Base-by-base conservation (phyloP, 2,888 invertebrate species). In the Plutella xylostella region DNA sequence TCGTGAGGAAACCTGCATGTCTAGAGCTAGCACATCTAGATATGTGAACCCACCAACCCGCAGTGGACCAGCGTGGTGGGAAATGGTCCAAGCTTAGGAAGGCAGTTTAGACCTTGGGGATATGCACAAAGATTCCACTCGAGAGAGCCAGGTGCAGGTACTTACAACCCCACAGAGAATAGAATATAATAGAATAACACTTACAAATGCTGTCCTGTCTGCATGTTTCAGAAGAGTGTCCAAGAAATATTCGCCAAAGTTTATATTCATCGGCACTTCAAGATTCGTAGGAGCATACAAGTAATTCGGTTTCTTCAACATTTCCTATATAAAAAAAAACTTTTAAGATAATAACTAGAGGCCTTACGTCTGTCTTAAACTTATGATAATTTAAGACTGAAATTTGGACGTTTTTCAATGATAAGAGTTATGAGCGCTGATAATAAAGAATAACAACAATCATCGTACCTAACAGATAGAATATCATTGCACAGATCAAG, bases 301-400 rank as follows among this genome's bases (percentile, higher is more conserved):
- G 45, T 76, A 65, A 1, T 69, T 61, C 0, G 66, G 65, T 30
- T 77, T 70, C 45, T 61, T 68, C 21, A 73, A 57, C 79, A 80
- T 79, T 44, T 43, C 20, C 7, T n/a, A n/a, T n/a, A n/a, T n/a
- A n/a, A n/a, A n/a, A n/a, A n/a, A n/a, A n/a, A n/a, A n/a, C n/a
- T n/a, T n/a, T n/a, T n/a, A n/a, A n/a, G n/a, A n/a, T n/a, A n/a
- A n/a, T n/a, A n/a, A n/a, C 14, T 17, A 17, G 33, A 1, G 17
- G n/a, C 9, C 33, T 33, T 15, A 25, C 25, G 5, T 25, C 9
- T 25, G 9, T 28, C 11, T 28, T 28, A 12, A 22, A 22, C 28
- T 3, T 28, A 12, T 28, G 9, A 4, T 28, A 6, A 4, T 22
- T 22, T 22, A 22, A 6, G 22, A 6, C 22, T 22, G 6, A 6